Conservation (phyloP, 2,888 invertebrate species). For the Onchidella celtica region DNA sequence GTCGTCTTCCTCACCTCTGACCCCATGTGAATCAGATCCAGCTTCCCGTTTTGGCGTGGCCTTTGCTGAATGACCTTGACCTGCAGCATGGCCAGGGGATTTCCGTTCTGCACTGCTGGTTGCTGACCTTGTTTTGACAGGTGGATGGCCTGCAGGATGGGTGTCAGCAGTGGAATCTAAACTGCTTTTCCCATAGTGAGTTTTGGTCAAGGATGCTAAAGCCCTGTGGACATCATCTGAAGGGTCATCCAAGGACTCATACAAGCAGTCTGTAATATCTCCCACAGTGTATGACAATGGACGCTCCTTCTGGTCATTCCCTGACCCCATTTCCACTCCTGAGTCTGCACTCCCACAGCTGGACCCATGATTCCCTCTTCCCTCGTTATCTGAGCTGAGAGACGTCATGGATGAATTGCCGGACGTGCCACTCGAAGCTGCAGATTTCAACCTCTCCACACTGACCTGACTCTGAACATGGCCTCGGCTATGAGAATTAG, state of each 20-base stretch:
- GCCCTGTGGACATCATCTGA: background rate
- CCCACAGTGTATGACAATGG: conserved; percentile 43
- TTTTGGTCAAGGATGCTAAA: background rate
- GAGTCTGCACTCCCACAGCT: conserved; percentile 7
- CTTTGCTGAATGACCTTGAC: background rate
- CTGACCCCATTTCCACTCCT: conserved; percentile 34
- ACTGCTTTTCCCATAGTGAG: background rate
- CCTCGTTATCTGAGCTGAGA: conserved; percentile 47
- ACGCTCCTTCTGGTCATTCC: conserved; percentile 35
- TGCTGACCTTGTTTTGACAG: conserved; percentile 19
- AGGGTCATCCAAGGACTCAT: conserved; percentile 20
- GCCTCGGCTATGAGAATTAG: background rate
- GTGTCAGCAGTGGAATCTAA: background rate
- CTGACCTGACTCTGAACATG: background rate
- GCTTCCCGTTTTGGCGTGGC: background rate
- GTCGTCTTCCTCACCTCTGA: background rate
- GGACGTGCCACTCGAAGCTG: background rate
- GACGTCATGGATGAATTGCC: conserved; percentile 39
- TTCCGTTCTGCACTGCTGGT: conserved; percentile 9
- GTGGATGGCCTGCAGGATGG: conserved; percentile 5
- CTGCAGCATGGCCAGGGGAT: background rate
- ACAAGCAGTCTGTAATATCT: conserved; percentile 51
- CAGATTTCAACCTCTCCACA: conserved; percentile 17
- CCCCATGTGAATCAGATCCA: background rate
- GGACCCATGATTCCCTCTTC: background rate